Evolutionary conservation across 2,113 vertebrate species (phyloP), one percentile per base, ranked within the genome.

Genomic region (Macquaria australasica): DNA sequence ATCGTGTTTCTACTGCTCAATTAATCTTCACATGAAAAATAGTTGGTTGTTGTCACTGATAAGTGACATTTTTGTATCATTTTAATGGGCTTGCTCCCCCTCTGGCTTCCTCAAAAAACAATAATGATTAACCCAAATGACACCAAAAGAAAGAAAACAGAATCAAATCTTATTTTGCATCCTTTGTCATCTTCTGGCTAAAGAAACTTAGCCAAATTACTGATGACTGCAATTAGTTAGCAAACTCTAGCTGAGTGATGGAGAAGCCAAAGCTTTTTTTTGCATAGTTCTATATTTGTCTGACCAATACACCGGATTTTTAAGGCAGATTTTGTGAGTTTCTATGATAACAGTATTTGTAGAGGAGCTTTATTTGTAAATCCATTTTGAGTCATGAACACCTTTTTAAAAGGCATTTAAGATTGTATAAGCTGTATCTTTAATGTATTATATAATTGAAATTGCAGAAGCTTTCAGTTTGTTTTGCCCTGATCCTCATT

Each of bases 371-470:
- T 72, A 23, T 77, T 63, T 62, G 8, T 20, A 71, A 77, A 55
- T 56, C 39, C 50, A 16, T 21, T 71, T 77, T 45, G 34, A 70
- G 53, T 76, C 5, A 60, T 28, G 11, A 23, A 68, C 66, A 21
- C 39, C 25, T 51, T 63, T 69, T 69, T 51, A 21, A 62, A 62
- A 25, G 20, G 15, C 48, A 21, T 50, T 55, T 39, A 10, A 58
- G 2, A 7, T 58, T 64, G 37, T 53, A 37, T 53, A 62, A 77
- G 43, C 56, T 41, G 21, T 41, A 59, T 81, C 43, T 80, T 66
- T n/a, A 63, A 72, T 62, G 31, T 62, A 59, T 74, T 7, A 2
- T 78, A 6, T 53, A n/a, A 62, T 69, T 76, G 39, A 76, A 77
- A 80, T 48, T 8, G 23, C 55, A 15, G 55, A 70, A 34, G 74